Percentiles rank a stretch among this genome's conserved stretches.
Conservation (phyloP, 2,797 vertebrate genomes). For the Anomalospiza imberbis region DNA sequence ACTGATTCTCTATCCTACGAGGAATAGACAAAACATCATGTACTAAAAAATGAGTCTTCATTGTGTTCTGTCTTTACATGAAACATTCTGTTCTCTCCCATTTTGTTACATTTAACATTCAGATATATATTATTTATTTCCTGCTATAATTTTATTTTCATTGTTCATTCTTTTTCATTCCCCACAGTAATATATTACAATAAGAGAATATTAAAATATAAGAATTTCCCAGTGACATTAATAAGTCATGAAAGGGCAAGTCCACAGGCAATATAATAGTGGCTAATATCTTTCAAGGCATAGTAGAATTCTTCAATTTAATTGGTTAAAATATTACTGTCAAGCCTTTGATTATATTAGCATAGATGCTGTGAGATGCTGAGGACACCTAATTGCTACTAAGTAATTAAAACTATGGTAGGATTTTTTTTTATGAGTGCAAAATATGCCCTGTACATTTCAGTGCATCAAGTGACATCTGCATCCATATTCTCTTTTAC, state of each 20-base stretch:
- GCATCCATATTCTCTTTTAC: background rate
- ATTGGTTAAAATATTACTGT: background rate
- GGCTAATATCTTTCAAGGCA: background rate
- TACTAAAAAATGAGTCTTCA: background rate
- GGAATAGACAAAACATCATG: background rate
- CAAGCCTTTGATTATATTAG: background rate
- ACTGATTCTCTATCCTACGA: background rate
- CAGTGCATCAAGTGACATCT: background rate
- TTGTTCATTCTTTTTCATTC: background rate
- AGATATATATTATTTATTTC: conserved; percentile 9
- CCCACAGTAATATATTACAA: background rate
- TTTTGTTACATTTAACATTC: background rate
- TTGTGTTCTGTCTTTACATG: background rate
- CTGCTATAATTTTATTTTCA: background rate
- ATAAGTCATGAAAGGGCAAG: background rate
- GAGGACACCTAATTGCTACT: background rate
- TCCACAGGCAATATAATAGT: background rate
- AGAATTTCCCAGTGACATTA: background rate
- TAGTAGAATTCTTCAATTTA: background rate
- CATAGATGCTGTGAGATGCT: background rate
- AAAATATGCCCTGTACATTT: background rate
- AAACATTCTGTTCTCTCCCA: background rate
- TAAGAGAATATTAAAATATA: background rate
- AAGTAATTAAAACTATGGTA: background rate
- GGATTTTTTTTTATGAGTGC: background rate